phyloP scores from a whole-genome alignment of 2,888 invertebrate genomes.

The Julus scandinavius region DNA sequence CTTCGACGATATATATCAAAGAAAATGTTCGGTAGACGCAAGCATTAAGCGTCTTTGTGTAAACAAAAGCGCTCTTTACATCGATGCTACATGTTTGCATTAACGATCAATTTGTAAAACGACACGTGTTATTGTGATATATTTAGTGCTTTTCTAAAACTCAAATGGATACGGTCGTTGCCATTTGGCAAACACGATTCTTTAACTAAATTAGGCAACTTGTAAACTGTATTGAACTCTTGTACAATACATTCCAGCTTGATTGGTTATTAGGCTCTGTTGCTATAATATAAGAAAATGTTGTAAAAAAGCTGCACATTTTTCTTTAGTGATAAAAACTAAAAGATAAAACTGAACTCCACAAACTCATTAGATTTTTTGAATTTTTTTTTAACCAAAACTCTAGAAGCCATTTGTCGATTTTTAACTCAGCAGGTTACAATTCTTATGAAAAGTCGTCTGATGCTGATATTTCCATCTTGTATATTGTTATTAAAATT shows the following conservation, averaged over 20 bases:
- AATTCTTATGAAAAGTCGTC: too few species aligned
- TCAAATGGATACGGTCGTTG: neutral
- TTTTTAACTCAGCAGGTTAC: too few species aligned
- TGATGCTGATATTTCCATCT: too few species aligned
- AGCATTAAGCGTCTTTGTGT: neutral
- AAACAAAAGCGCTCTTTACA: neutral
- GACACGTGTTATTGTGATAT: neutral
- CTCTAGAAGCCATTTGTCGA: too few species aligned
- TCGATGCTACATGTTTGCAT: neutral
- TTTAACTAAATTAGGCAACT: neutral
- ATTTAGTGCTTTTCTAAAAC: constrained; percentile 22
- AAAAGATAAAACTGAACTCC: too few species aligned
- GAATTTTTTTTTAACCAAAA: too few species aligned
- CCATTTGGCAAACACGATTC: neutral
- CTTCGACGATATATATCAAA: neutral
- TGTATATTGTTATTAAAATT: too few species aligned
- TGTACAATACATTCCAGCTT: too few species aligned
- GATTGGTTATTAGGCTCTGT: neutral
- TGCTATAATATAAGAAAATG: neutral
- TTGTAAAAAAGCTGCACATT: too few species aligned
- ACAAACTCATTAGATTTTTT: too few species aligned
- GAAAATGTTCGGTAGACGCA: neutral
- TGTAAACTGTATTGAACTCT: neutral
- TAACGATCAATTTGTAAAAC: constrained; percentile 31
- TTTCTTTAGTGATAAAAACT: too few species aligned